phyloP scores from a whole-genome alignment of 2,888 invertebrate genomes.

The Drosophila neonasuta region DNA sequence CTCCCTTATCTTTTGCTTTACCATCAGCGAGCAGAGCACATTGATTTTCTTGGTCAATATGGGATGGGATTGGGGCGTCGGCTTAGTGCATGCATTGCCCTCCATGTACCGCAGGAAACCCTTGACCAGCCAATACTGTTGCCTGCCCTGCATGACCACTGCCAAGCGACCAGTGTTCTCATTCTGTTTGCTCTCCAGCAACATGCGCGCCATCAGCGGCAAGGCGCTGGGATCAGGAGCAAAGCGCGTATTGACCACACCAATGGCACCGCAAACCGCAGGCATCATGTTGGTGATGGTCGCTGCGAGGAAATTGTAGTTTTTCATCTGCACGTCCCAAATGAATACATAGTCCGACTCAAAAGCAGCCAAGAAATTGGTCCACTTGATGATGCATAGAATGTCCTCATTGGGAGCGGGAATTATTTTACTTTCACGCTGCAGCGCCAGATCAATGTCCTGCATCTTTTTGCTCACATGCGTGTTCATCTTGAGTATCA shows the following conservation, averaged over 20 bases:
- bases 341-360: conserved; percentile 74
- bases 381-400: conserved; percentile 80
- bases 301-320: conserved; percentile 71
- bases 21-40: conserved; percentile 76
- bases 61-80: conserved; percentile 81
- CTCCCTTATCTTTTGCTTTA: conserved; percentile 79
- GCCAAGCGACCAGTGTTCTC: conserved; percentile 72
- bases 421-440: conserved; percentile 79
- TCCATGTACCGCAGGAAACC: conserved; percentile 77
- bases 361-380: conserved; percentile 79
- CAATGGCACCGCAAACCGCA: conserved; percentile 74
- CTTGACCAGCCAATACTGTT: conserved; percentile 77
- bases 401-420: conserved; percentile 79
- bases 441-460: conserved; percentile 79
- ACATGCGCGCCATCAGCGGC: conserved; percentile 77
- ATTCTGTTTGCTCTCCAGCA: conserved; percentile 67
- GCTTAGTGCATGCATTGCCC: conserved; percentile 78
- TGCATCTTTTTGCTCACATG: conserved; percentile 81
- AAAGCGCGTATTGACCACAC: conserved; percentile 76
- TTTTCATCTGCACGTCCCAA: conserved; percentile 79
- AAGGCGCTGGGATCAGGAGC: conserved; percentile 61
- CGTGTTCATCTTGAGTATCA: conserved; percentile 79
- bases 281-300: conserved; percentile 80
- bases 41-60: conserved; percentile 81
- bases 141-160: conserved; percentile 79